Base-by-base conservation (phyloP, 2,797 vertebrate genomes). In the Chlorospingus semifuscus region DNA sequence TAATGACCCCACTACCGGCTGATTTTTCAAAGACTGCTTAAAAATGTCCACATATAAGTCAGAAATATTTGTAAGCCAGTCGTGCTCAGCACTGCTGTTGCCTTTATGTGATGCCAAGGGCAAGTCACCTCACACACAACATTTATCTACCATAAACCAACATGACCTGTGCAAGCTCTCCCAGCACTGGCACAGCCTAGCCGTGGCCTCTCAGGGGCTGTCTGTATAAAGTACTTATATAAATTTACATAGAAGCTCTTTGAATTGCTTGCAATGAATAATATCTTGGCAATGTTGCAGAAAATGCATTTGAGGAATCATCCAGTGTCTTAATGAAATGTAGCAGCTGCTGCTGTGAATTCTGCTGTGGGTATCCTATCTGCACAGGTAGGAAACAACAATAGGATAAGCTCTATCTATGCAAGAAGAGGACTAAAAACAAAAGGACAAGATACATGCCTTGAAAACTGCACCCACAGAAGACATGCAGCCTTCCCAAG, bases 131-230 rank as follows among this genome's bases (percentile, higher is more conserved):
- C 50, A 65, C 57, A 53, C 26, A 12, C 5, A 15, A 22, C 2
- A 2, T 76, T 85, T 69, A 81, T 49, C 77, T 49, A 49, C 32
- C 37, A 47, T 20, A 61, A 81, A 53, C 30, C 59, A 89, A 44
- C 0, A 0, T 63, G 78, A 87, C 44, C 57, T 3, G 6, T 9
- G 23, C 13, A 8, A 78, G 50, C 42, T 74, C 66, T 60, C 80
- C 41, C 24, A 29, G 77, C 27, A 14, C 46, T 22, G 41, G 66
- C 87, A 89, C 50, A 49, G 61, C 44, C 64, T 8, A n/a, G 34
- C 52, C 1, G 0, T 3, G 23, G 64, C 89, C 74, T 84, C 1
- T 0, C 47, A 34, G 52, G 39, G 76, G 56, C 37, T 23, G 21
- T 74, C 36, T 66, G 36, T 32, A 39, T 42, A 44, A 87, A 87